Base-by-base conservation (phyloP, 2,113 vertebrate genomes). In the Marmota flaviventris region DNA sequence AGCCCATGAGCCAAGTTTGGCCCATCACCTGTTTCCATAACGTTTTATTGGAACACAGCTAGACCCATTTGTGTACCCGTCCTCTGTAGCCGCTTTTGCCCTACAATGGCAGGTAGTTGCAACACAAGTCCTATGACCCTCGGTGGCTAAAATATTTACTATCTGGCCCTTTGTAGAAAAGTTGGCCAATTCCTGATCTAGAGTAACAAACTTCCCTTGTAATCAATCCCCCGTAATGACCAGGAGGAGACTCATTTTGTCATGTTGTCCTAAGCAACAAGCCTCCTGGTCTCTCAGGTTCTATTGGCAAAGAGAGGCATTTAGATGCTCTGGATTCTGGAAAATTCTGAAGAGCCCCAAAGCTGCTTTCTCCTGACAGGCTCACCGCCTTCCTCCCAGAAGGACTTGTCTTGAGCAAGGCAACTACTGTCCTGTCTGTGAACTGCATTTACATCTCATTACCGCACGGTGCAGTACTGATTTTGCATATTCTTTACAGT, bases 401-500 rank as follows among this genome's bases (percentile, higher is more conserved):
- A 53, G 39, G 48, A 84, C 83, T 92, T 77, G 63, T 77, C 89
- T 86, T 20, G 56, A 37, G 58, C 4, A 32, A 79, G 65, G 63
- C 42, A 29, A 25, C 86, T 67, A 48, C 0, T 27, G 63, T 77
- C 86, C 42, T 79, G 42, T 70, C 58, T 73, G 48, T 69, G 95
- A 83, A 87, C 56, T 48, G 34, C 61, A 9, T 79, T 91, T 93
- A 70, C 8, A 18, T 87, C 51, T 84, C 77, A 89, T 97, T 83
- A 72, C 17, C 27, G 53, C 65, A 8, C 39, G 0, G 51, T 65
- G 79, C 27, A 75, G 39, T 56, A 87, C 20, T 93, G 93, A 81
- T 92, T 95, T 96, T 95, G 70, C 45, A 34, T 39, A 84, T 84
- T 39, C 84, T 95, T 92, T 85, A 89, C 42, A 85, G 63, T 10